phyloP scores from a whole-genome alignment of 2,797 vertebrate genomes.

The Amniataba percoides region DNA sequence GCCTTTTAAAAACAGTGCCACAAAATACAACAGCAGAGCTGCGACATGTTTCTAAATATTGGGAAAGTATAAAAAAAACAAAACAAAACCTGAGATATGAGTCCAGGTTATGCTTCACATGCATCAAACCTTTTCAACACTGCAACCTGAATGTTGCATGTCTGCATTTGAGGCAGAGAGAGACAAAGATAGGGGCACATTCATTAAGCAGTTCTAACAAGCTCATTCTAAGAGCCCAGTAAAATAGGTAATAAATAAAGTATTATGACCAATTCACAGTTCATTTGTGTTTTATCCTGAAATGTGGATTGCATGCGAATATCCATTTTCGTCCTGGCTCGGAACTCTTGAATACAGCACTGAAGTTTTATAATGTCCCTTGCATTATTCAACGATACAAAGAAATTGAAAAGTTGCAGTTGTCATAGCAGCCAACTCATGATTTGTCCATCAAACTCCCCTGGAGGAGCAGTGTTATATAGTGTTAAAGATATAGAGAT shows the following conservation, averaged over 20 bases:
- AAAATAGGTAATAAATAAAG: neutral
- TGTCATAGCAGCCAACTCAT: neutral
- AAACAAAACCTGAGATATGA: conserved; percentile 46
- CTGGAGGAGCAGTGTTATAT: neutral
- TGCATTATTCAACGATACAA: neutral
- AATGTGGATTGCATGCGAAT: conserved; percentile 1
- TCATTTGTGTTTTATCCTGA: neutral
- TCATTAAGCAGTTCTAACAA: neutral
- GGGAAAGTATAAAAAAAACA: conserved; percentile 40
- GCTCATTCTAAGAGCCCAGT: neutral
- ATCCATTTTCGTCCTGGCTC: neutral
- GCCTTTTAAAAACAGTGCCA: conserved; percentile 8
- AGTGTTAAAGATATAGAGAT: conserved; percentile 2
- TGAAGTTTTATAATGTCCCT: neutral
- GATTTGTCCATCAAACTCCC: neutral
- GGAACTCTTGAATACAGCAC: neutral
- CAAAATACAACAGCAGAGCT: neutral
- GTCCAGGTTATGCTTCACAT: conserved; percentile 10
- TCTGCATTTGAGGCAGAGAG: conserved; percentile 27
- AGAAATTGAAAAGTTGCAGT: neutral
- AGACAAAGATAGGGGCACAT: conserved; percentile 3
- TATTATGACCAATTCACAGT: neutral
- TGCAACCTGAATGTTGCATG: conserved; percentile 10
- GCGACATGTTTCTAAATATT: neutral
- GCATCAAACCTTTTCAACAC: conserved; percentile 3